A percentile compares a stretch with the other conserved stretches of the same genome.
phyloP scores from a whole-genome alignment of 2,113 vertebrate genomes.

The Ceyx cyanopectus region DNA sequence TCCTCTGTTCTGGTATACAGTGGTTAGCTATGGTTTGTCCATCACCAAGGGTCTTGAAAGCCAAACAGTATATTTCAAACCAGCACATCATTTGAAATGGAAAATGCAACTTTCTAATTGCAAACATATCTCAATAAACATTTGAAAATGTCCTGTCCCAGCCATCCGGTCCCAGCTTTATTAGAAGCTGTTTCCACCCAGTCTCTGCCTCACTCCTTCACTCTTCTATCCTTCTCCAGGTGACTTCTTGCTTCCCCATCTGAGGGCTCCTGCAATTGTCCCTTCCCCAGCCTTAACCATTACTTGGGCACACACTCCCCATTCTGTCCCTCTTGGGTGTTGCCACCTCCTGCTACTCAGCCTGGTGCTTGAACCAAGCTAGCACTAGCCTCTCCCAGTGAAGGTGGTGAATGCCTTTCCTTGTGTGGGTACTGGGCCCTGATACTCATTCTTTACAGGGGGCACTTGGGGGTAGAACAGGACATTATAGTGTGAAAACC shows the following conservation, averaged over 20 bases:
- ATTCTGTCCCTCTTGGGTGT: background rate
- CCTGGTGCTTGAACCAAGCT: background rate
- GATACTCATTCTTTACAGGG: background rate
- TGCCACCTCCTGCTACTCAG: background rate
- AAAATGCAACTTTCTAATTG: background rate
- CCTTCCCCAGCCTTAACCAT: background rate
- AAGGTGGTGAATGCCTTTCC: accelerated
- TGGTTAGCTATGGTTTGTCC: background rate
- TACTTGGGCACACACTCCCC: background rate
- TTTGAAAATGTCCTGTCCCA: background rate
- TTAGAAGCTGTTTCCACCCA: accelerated
- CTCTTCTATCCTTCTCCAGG: background rate
- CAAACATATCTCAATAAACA: background rate
- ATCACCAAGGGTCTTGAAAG: background rate
- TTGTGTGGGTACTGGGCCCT: background rate
- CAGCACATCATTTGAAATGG: background rate
- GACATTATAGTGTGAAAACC: background rate
- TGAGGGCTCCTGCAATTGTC: accelerated
- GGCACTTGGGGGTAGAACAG: background rate
- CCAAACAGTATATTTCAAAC: background rate
- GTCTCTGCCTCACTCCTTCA: background rate
- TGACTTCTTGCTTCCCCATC: background rate
- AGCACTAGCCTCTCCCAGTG: background rate
- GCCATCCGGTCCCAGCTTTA: background rate
- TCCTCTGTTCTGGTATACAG: background rate